Evolutionary conservation across 2,888 invertebrate species (phyloP), one percentile per base, ranked within the genome.

Genomic region (Heterodera filipjevi): DNA sequence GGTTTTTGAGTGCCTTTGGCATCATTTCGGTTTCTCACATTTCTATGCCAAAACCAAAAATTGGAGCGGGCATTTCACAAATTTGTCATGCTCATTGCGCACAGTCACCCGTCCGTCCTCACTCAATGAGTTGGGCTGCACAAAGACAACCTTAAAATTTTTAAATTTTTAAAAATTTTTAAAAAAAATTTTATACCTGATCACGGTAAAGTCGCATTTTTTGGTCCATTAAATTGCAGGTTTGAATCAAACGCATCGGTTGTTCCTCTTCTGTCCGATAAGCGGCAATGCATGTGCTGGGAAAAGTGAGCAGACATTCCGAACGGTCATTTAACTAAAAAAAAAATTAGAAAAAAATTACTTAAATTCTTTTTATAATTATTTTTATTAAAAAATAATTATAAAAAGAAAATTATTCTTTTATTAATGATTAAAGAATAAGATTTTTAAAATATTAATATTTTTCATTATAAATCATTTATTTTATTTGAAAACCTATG

Each of bases 131-230:
- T 89, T 86, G 2, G 88, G 85, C 71, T 87, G 87, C 16, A 86
- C 88, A 76, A 88, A 88, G 19, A 88, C 87, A 19, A 87, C 85
- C 86, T 87, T 44, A 19, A 33, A 71, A 49, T 68, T 32, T n/a
- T n/a, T n/a, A n/a, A n/a, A n/a, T n/a, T n/a, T n/a, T n/a, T n/a
- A 70, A 32, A 44, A 27, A 12, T 32, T 71, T 49, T 72, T 19
- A 19, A 12, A 71, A 35, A 49, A 32, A 8, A 68, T 46, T 59
- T 10, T 22, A 75, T 75, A 86, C 88, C 84, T 88, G 88, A 79
- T 89, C 88, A 30, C 88, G 80, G 77, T 88, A 89, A 76, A 88
- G 83, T 33, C 88, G 83, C 70, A 88, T 79, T 77, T 86, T 87
- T 30, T 81, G 81, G 76, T 89, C 88, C n/a, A 85, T 79, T 32